Percentiles rank a stretch among this genome's conserved stretches.
Evolutionary conservation across 1,140 invertebrate species (phyloP).

Genomic region (Diachasmimorpha longicaudata): DNA sequence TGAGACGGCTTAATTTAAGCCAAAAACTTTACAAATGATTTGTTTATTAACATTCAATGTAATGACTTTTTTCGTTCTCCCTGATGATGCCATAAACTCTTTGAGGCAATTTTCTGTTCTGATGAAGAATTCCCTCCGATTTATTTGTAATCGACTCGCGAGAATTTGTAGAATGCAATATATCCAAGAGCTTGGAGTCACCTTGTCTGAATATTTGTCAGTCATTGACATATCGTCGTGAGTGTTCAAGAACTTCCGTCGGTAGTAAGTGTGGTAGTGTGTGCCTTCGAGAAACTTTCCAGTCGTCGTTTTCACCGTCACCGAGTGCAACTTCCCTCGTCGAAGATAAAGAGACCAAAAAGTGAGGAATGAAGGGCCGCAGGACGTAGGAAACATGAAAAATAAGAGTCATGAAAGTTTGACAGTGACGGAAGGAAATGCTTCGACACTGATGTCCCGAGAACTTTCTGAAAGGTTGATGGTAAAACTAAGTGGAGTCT

Average conservation of each 20-base stretch:
- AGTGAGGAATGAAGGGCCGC: neutral
- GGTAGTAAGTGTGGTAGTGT: constrained; percentile 3
- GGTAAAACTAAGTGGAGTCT: neutral
- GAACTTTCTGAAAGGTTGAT: neutral
- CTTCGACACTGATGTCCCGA: constrained; percentile 22
- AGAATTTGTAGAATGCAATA: constrained; percentile 1
- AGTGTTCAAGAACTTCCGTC: constrained; percentile 15
- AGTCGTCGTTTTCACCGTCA: constrained; percentile 19
- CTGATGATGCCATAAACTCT: too few species aligned
- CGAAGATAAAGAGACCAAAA: constrained; percentile 15
- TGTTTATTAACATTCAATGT: too few species aligned
- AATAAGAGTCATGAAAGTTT: constrained; percentile 26
- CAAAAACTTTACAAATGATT: too few species aligned
- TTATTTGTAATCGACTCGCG: neutral
- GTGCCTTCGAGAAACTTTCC: constrained; percentile 25
- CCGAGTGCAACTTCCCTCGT: neutral
- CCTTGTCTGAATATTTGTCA: constrained; percentile 34
- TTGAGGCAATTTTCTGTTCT: neutral
- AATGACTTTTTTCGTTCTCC: too few species aligned
- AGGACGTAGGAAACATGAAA: neutral
- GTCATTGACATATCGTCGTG: constrained; percentile 31
- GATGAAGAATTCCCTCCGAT: neutral
- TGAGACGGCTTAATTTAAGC: too few species aligned
- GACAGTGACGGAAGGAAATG: constrained; percentile 34
- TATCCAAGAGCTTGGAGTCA: constrained; percentile 18